phyloP scores from a whole-genome alignment of 1,140 invertebrate genomes.

The Wasmannia auropunctata region DNA sequence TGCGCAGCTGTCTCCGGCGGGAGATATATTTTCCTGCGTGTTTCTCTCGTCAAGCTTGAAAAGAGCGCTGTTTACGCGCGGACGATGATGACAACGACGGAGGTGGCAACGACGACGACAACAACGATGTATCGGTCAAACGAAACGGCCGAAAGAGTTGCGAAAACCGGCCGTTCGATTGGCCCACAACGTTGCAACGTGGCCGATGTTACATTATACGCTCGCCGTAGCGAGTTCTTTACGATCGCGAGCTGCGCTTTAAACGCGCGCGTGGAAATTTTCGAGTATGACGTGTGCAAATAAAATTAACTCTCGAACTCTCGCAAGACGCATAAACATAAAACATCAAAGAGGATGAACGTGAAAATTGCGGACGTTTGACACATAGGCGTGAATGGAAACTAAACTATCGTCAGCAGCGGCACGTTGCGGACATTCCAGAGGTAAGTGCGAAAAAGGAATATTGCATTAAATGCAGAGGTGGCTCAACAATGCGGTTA shows the following conservation, averaged over 20 bases:
- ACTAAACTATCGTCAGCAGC: conserved; percentile 10
- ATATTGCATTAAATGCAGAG: background rate
- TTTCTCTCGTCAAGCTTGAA: conserved; percentile 59
- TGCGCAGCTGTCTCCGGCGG: conserved; percentile 25
- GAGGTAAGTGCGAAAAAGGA: background rate
- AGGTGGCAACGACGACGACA: background rate
- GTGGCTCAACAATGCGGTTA: background rate
- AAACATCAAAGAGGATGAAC: conserved; percentile 10
- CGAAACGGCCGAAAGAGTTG: conserved; percentile 53
- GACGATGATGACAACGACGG: background rate
- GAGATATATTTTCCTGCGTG: conserved; percentile 41
- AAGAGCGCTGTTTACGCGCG: conserved; percentile 23
- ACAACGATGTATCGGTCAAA: conserved; percentile 24
- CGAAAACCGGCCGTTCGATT: background rate
- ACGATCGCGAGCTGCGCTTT: conserved; percentile 40
- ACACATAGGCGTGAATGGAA: conserved; percentile 9
- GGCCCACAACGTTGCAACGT: background rate
- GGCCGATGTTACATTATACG: background rate
- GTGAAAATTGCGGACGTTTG: conserved; percentile 26
- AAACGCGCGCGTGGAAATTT: background rate
- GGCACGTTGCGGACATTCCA: background rate
- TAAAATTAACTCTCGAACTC: conserved; percentile 17
- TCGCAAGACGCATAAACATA: conserved; percentile 13
- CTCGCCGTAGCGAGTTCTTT: background rate
- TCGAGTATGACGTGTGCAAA: background rate